A percentile compares a stretch with the other conserved stretches of the same genome.
Conservation (phyloP, 2,113 vertebrate genomes). For the Pygoscelis adeliae region DNA sequence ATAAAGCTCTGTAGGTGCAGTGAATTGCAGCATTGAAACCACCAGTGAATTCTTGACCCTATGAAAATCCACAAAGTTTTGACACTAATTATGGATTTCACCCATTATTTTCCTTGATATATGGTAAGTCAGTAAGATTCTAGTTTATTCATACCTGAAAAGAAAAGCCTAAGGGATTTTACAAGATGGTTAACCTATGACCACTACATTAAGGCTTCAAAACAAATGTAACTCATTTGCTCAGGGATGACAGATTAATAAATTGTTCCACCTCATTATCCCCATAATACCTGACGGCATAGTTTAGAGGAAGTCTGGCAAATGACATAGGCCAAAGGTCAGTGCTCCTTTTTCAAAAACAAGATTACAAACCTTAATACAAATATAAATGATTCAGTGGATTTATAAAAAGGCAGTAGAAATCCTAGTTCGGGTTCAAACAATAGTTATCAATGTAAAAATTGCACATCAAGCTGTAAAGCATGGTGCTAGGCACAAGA, state of each 20-base stretch:
- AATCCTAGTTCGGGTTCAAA: background rate
- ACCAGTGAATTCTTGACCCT: background rate
- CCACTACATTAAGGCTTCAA: conserved; percentile 29
- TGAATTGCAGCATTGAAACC: background rate
- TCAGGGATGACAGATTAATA: conserved; percentile 34
- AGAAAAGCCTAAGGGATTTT: background rate
- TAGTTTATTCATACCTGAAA: background rate
- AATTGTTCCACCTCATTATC: conserved; percentile 55
- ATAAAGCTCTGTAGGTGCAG: background rate
- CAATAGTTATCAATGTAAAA: accelerated
- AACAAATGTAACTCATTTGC: conserved; percentile 53
- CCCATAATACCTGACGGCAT: background rate
- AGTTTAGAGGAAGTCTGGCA: background rate
- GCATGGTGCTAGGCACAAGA: background rate
- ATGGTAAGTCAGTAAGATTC: background rate
- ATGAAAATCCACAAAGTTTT: background rate
- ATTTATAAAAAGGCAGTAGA: background rate
- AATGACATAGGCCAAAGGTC: background rate
- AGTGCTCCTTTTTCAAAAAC: background rate
- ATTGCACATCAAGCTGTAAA: background rate
- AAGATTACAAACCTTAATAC: background rate
- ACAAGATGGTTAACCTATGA: conserved; percentile 5
- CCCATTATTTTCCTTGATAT: background rate
- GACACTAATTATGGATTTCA: background rate
- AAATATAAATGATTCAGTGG: background rate